Percentiles rank a stretch among this genome's conserved stretches.
Conservation (phyloP, 2,797 vertebrate genomes). For the Sebastiscus albofasciatus region DNA sequence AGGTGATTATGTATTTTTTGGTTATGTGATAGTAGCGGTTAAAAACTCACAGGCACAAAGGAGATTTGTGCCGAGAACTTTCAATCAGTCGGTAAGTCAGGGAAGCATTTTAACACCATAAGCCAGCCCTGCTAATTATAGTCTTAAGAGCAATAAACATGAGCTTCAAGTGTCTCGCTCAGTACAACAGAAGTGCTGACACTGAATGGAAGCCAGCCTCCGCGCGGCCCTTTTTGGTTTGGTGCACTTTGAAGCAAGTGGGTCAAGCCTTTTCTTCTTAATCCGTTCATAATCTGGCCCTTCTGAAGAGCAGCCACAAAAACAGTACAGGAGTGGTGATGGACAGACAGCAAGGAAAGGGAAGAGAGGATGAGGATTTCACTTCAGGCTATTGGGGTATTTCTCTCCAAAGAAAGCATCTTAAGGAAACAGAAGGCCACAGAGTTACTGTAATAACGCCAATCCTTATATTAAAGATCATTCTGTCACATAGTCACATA, state of each 20-base stretch:
- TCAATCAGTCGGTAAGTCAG: conserved; percentile 48
- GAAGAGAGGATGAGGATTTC: conserved; percentile 31
- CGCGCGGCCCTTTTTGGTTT: conserved; percentile 43
- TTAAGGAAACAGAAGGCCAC: conserved; percentile 19
- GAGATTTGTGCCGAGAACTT: conserved; percentile 33
- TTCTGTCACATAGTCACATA: neutral
- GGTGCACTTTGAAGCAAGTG: conserved; percentile 76
- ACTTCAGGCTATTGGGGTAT: conserved; percentile 24
- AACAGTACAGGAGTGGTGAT: conserved; percentile 43
- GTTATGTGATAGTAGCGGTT: neutral
- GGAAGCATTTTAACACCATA: conserved; percentile 54
- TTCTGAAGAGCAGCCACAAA: conserved; percentile 59
- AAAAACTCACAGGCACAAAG: conserved; percentile 1
- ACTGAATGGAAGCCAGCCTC: conserved; percentile 50
- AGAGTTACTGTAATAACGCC: conserved; percentile 9
- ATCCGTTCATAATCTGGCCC: conserved; percentile 77
- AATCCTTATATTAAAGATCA: conserved; percentile 23
- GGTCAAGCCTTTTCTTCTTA: conserved; percentile 80
- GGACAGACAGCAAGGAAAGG: neutral
- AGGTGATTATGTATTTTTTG: conserved; percentile 2
- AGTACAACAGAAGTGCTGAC: conserved; percentile 64
- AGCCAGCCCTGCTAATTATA: conserved; percentile 68
- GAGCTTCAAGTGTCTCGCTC: conserved; percentile 51
- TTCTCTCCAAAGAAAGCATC: conserved; percentile 27
- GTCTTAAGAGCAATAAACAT: conserved; percentile 69